Conservation (phyloP, 2,888 invertebrate genomes). For the Kryphioiulus occultus region DNA sequence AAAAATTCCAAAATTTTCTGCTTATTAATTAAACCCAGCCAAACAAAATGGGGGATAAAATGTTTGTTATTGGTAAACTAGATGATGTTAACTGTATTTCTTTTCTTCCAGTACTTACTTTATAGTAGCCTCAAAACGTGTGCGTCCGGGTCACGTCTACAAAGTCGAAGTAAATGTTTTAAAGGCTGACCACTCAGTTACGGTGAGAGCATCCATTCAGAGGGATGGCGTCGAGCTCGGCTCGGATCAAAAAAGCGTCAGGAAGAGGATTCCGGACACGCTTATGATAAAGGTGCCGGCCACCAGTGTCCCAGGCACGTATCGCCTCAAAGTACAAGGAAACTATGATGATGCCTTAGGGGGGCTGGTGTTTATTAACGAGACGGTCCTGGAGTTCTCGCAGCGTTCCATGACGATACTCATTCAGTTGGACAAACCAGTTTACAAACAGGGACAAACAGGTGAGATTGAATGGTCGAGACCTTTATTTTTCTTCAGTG, state of each 20-base stretch:
- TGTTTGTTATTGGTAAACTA: too few species aligned
- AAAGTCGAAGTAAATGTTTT: slow-evolving; percentile 86
- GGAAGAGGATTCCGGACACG: slow-evolving; percentile 87
- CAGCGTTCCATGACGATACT: slow-evolving; percentile 93
- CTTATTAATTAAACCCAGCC: neutral
- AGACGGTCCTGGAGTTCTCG: slow-evolving; percentile 83
- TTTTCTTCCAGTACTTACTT: slow-evolving; percentile 80
- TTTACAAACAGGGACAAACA: slow-evolving; percentile 91
- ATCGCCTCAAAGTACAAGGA: slow-evolving; percentile 84
- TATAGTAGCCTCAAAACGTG: slow-evolving; percentile 87
- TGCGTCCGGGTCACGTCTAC: slow-evolving; percentile 90
- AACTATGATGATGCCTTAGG: slow-evolving; percentile 78
- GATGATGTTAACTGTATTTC: too few species aligned
- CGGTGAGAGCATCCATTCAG: slow-evolving; percentile 86
- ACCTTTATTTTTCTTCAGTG: too few species aligned
- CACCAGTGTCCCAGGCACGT: slow-evolving; percentile 82
- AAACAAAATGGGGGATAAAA: neutral
- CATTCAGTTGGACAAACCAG: slow-evolving; percentile 92
- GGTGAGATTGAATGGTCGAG: slow-evolving; percentile 64
- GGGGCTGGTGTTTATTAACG: slow-evolving; percentile 88
- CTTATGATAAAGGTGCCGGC: slow-evolving; percentile 85
- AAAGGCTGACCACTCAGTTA: slow-evolving; percentile 79
- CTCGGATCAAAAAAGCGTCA: slow-evolving; percentile 81
- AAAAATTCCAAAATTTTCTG: neutral
- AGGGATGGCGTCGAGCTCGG: slow-evolving; percentile 88